These are phyloP conservation scores for Tanaodytes sp. DNA, from an alignment of 2,888 invertebrate species.

Conservation along the genomic window DNA sequence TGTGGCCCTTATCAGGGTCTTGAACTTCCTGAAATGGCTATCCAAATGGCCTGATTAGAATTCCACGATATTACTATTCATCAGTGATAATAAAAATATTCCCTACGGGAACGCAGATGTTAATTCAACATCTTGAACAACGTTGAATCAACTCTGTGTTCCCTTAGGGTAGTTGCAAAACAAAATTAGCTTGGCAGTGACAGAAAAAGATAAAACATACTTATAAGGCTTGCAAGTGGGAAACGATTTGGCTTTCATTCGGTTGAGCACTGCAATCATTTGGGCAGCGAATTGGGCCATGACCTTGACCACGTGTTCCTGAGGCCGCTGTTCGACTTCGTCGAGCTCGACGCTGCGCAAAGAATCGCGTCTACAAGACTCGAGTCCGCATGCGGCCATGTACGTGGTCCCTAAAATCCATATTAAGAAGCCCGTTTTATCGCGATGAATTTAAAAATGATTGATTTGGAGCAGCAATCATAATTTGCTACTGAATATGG, in stretches of 20 bases:
- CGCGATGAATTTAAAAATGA: neutral
- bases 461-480: neutral
- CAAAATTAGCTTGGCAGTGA: too few species aligned
- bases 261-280: constrained; percentile 80
- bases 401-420: constrained; percentile 83
- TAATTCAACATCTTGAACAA: too few species aligned
- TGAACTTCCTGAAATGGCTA: too few species aligned
- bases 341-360: constrained; percentile 62
- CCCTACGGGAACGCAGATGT: too few species aligned
- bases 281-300: constrained; percentile 83
- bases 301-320: constrained; percentile 73
- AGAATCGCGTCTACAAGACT: constrained; percentile 81
- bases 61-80: too few species aligned
- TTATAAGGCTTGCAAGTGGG: constrained; percentile 68
- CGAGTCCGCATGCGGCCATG: constrained; percentile 96
- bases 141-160: too few species aligned
- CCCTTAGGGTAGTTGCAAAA: too few species aligned
- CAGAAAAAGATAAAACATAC: constrained; percentile 55
- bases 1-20: too few species aligned
- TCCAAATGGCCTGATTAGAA: too few species aligned
- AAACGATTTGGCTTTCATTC: constrained; percentile 76
- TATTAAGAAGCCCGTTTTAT: neutral
- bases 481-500: constrained; percentile 8
- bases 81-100: too few species aligned
- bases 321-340: constrained; percentile 31